Evolutionary conservation across 2,113 vertebrate species (phyloP).

Genomic region (Semicossyphus pulcher): DNA sequence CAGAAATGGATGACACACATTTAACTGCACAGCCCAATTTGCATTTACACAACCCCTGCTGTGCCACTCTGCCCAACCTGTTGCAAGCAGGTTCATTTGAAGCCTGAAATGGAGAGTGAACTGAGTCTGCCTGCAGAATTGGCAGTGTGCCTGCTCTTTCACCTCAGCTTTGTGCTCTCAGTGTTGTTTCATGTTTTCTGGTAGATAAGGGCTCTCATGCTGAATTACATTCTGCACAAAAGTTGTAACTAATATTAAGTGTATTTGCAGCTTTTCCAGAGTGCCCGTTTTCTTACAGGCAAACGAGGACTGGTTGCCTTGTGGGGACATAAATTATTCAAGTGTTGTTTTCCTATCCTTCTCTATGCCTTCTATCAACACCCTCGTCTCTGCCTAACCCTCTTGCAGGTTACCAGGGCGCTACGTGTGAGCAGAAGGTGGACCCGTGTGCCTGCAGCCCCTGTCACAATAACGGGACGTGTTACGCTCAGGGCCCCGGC

Average conservation of each 20-base stretch:
- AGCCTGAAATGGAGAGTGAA: neutral
- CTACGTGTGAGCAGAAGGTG: constrained; percentile 90
- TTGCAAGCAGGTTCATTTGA: constrained; percentile 12
- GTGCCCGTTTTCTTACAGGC: neutral
- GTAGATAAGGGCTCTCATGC: neutral
- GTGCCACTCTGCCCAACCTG: neutral
- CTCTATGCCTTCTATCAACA: neutral
- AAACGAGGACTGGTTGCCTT: neutral
- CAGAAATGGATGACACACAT: constrained; percentile 9
- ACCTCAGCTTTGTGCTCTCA: neutral
- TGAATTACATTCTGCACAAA: neutral
- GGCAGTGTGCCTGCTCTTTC: neutral
- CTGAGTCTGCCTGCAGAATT: neutral
- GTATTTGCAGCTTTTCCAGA: neutral
- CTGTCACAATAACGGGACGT: constrained; percentile 95
- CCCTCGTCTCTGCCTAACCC: neutral
- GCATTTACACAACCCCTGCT: constrained; percentile 21
- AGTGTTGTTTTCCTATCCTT: neutral
- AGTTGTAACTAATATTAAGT: neutral
- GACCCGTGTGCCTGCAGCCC: constrained; percentile 91
- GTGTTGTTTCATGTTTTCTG: neutral
- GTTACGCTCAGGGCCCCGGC: constrained; percentile 82
- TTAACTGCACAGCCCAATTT: constrained; percentile 10
- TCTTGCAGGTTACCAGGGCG: constrained; percentile 88
- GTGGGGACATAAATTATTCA: neutral